phyloP scores from a whole-genome alignment of 2,113 vertebrate genomes.

The Potamarius usumacintae region DNA sequence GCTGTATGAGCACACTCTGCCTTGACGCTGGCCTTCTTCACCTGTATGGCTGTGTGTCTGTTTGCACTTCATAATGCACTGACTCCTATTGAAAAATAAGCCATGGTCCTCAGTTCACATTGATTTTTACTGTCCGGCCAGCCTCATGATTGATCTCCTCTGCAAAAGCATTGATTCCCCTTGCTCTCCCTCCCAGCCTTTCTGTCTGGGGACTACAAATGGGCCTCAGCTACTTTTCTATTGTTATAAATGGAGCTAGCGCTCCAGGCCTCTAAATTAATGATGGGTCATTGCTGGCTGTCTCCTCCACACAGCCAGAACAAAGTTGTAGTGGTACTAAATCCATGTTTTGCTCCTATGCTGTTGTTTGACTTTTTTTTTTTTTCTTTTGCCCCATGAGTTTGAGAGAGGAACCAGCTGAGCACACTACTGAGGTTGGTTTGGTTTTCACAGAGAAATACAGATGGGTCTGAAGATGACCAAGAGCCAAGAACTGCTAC shows the following conservation, averaged over 20 bases:
- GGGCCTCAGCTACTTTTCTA: slow-evolving; percentile 43
- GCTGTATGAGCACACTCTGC: neutral
- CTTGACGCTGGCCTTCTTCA: neutral
- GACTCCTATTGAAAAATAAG: slow-evolving; percentile 60
- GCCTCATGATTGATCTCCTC: slow-evolving; percentile 67
- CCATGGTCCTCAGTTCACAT: slow-evolving; percentile 62
- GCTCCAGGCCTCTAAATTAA: slow-evolving; percentile 45
- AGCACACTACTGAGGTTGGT: neutral
- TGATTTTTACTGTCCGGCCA: slow-evolving; percentile 63
- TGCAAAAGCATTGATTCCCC: slow-evolving; percentile 49
- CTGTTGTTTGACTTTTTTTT: neutral
- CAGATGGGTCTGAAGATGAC: neutral
- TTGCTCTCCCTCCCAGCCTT: slow-evolving; percentile 42
- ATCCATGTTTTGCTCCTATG: slow-evolving; percentile 8
- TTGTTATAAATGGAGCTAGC: slow-evolving; percentile 56
- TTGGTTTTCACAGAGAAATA: slow-evolving; percentile 28
- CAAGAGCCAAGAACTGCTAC: slow-evolving; percentile 13
- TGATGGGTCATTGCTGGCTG: slow-evolving; percentile 42
- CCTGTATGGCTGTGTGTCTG: slow-evolving; percentile 32
- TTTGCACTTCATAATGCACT: slow-evolving; percentile 58
- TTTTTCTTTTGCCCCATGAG: neutral
- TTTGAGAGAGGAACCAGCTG: slow-evolving; percentile 8
- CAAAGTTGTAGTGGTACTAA: slow-evolving; percentile 14
- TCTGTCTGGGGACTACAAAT: slow-evolving; percentile 46
- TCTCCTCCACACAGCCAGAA: neutral